Evolutionary conservation across 1,140 invertebrate genomes (phyloP).

Genomic region (Papilio xuthus): DNA sequence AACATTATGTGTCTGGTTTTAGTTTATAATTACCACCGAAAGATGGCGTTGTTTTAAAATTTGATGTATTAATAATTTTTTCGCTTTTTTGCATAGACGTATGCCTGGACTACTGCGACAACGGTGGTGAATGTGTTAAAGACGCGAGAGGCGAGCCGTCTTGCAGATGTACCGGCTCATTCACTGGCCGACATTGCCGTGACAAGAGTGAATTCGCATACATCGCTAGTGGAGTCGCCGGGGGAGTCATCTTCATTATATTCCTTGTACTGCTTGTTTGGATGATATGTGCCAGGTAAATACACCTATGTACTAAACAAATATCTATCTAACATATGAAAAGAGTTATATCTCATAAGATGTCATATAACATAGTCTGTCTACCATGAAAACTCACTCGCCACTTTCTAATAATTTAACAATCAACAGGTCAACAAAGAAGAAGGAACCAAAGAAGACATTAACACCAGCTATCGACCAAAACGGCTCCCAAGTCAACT

Average conservation of each 20-base stretch:
- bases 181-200: conserved; percentile 94
- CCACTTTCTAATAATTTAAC: background rate
- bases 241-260: conserved; percentile 95
- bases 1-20: background rate
- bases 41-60: conserved; percentile 10
- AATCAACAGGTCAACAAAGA: conserved; percentile 85
- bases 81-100: conserved; percentile 85
- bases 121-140: conserved; percentile 95
- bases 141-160: conserved; percentile 91
- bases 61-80: conserved; percentile 24
- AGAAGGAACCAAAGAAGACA: conserved; percentile 94
- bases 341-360: too few species aligned
- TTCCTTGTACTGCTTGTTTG: conserved; percentile 95
- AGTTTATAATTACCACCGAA: background rate
- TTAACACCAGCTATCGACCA: conserved; percentile 92
- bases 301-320: background rate
- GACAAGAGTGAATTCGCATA: conserved; percentile 97
- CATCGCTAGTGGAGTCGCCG: conserved; percentile 95
- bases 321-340: too few species aligned
- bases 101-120: conserved; percentile 94
- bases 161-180: conserved; percentile 94
- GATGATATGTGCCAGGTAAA: conserved; percentile 97
- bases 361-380: too few species aligned
- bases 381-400: too few species aligned
- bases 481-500: conserved; percentile 96